A percentile compares a stretch with the other conserved stretches of the same genome.
phyloP scores from a whole-genome alignment of 2,113 vertebrate genomes.

The Erinaceus europaeus region DNA sequence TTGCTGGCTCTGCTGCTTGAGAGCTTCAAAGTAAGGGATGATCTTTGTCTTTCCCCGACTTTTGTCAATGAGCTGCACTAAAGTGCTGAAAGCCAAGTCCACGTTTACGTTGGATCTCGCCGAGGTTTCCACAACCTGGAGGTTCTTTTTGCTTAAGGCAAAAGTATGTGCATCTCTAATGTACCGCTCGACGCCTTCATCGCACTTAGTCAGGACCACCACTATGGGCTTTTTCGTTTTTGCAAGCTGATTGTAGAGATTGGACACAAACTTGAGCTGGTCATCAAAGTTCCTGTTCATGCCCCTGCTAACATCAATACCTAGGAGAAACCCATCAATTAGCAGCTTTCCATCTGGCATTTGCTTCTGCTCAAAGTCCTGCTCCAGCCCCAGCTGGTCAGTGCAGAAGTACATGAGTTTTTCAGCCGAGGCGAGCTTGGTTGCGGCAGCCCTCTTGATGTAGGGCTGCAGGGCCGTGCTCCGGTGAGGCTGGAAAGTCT shows the following conservation, averaged over 20 bases:
- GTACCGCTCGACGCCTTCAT: slow-evolving; percentile 97
- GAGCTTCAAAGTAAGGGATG: slow-evolving; percentile 95
- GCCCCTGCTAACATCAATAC: slow-evolving; percentile 94
- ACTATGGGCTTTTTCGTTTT: slow-evolving; percentile 97
- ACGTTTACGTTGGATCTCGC: slow-evolving; percentile 97
- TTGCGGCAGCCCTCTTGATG: slow-evolving; percentile 94
- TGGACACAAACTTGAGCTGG: slow-evolving; percentile 95
- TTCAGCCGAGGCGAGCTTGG: slow-evolving; percentile 95
- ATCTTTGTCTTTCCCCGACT: slow-evolving; percentile 95
- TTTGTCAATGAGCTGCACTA: slow-evolving; percentile 94
- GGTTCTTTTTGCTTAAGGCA: slow-evolving; percentile 95
- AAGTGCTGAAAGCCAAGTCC: slow-evolving; percentile 93
- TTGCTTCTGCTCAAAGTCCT: slow-evolving; percentile 99
- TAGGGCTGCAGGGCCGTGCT: slow-evolving; percentile 97
- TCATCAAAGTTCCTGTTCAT: slow-evolving; percentile 99
- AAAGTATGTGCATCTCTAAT: slow-evolving; percentile 96
- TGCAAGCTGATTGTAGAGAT: slow-evolving; percentile 94
- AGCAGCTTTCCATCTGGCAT: slow-evolving; percentile 98
- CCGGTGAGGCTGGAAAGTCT: slow-evolving; percentile 97
- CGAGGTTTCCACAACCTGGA: slow-evolving; percentile 97
- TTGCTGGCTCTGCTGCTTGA: slow-evolving; percentile 98
- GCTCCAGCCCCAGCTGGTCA: slow-evolving; percentile 96
- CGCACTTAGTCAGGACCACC: slow-evolving; percentile 95
- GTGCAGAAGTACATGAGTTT: slow-evolving; percentile 99
- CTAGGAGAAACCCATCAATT: slow-evolving; percentile 94